Conservation (phyloP, 1,140 invertebrate genomes). For the Euglossa dilemma region DNA sequence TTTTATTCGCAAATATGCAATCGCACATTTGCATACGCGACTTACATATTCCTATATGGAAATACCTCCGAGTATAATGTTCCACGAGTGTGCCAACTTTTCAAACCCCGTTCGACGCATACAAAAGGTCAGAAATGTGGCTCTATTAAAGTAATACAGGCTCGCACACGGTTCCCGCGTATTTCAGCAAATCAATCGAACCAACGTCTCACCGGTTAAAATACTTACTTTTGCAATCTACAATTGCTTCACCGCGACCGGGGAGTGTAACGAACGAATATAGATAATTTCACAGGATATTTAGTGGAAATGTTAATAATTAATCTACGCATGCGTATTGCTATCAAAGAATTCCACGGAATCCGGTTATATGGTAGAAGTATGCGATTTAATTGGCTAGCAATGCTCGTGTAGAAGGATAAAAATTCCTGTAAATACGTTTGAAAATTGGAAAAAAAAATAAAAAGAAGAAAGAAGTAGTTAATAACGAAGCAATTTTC, state of each 20-base stretch:
- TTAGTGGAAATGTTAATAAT: not conserved
- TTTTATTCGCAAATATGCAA: too few relatives aligned
- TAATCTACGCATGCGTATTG: not conserved
- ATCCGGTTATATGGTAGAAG: not conserved
- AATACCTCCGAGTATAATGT: too few relatives aligned
- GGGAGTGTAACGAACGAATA: too few relatives aligned
- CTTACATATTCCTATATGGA: too few relatives aligned
- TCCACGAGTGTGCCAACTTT: not conserved
- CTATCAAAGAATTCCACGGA: not conserved
- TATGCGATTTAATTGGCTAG: too few relatives aligned
- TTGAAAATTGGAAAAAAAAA: too few relatives aligned
- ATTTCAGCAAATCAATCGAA: not conserved
- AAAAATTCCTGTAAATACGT: too few relatives aligned
- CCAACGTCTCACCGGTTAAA: not conserved
- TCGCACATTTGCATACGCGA: too few relatives aligned
- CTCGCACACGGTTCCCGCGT: not conserved
- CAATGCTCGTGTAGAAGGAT: too few relatives aligned
- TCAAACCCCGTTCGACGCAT: not conserved
- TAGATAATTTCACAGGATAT: not conserved
- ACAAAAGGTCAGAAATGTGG: not conserved
- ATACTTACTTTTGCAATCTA: not conserved
- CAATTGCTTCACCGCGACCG: not conserved
- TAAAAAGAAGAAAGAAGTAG: not conserved
- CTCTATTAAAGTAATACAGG: not conserved
- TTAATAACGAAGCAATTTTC: not conserved